Conservation (phyloP, 2,797 vertebrate species). For the Lithobates pipiens region DNA sequence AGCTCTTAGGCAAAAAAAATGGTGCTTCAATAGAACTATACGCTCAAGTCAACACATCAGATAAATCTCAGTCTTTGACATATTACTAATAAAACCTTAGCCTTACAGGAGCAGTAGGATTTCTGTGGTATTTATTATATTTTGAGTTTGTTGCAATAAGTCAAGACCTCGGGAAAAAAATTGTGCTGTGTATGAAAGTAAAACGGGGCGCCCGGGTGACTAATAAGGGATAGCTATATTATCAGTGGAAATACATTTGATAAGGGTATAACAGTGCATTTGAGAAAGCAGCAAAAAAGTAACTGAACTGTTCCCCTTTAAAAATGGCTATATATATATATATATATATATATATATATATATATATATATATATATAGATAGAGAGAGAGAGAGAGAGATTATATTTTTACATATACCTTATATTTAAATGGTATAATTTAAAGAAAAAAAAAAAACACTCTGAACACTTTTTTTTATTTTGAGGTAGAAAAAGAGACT, state of each 20-base stretch:
- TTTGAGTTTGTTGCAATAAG: conserved; percentile 59
- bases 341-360: too few relatives aligned
- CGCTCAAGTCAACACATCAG: conserved; percentile 59
- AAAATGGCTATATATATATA: too few relatives aligned
- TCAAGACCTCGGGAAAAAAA: conserved; percentile 54
- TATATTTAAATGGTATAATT: too few relatives aligned
- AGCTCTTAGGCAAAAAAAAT: conserved; percentile 55
- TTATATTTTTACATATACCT: too few relatives aligned
- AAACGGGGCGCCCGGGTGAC: conserved; percentile 15
- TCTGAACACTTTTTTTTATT: too few relatives aligned
- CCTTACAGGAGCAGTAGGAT: conserved; percentile 58
- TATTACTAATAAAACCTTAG: conserved; percentile 60
- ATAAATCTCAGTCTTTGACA: conserved; percentile 58
- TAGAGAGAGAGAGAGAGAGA: too few relatives aligned
- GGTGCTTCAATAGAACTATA: conserved; percentile 61
- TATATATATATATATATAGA: too few relatives aligned
- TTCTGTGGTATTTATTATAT: conserved; percentile 60
- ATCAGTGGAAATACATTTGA: conserved; percentile 27
- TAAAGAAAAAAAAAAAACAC: too few relatives aligned
- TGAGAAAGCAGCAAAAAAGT: conserved; percentile 12
- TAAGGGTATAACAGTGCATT: conserved; percentile 28
- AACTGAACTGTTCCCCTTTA: not conserved
- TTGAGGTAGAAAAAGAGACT: too few relatives aligned
- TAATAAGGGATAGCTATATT: conserved; percentile 42
- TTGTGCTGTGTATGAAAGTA: conserved; percentile 44